Percentiles rank a stretch among this genome's conserved stretches.
Conservation (phyloP, 2,888 invertebrate species). For the Asteroscopus sphinx region DNA sequence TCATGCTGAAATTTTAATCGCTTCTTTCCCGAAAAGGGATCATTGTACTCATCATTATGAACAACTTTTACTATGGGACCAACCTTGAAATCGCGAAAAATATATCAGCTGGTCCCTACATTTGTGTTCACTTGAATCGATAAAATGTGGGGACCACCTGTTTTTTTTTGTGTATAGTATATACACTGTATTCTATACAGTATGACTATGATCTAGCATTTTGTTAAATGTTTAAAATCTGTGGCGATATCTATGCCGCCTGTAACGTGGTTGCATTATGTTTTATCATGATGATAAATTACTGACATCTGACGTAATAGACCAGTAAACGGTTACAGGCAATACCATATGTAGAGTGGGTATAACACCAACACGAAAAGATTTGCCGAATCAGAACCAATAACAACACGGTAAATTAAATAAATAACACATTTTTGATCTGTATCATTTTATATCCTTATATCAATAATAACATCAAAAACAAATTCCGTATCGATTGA, state of each 20-base stretch:
- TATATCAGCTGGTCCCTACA: too few relatives aligned
- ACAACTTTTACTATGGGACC: too few relatives aligned
- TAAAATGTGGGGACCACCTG: too few relatives aligned
- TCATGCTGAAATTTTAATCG: too few relatives aligned
- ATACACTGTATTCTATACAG: too few relatives aligned
- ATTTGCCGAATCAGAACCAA: not conserved
- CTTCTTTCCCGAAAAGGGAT: too few relatives aligned
- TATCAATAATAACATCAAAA: conserved; percentile 19
- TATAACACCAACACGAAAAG: conserved; percentile 1
- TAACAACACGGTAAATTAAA: not conserved
- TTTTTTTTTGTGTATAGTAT: too few relatives aligned
- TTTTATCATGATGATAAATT: conserved; percentile 36
- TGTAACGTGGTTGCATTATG: conserved; percentile 35
- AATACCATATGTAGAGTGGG: conserved; percentile 7
- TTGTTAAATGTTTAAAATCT: conserved; percentile 30
- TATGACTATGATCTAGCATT: conserved; percentile 26
- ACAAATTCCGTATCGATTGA: conserved; percentile 18
- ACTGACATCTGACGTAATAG: conserved; percentile 33
- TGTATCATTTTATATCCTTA: too few relatives aligned
- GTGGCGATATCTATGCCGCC: conserved; percentile 19
- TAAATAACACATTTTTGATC: too few relatives aligned
- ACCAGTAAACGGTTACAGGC: conserved; percentile 18
- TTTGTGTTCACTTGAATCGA: too few relatives aligned
- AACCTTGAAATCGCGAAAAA: too few relatives aligned
- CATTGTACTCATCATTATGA: too few relatives aligned